Base-by-base conservation (phyloP, 2,113 vertebrate genomes). In the Oncorhynchus tshawytscha region DNA sequence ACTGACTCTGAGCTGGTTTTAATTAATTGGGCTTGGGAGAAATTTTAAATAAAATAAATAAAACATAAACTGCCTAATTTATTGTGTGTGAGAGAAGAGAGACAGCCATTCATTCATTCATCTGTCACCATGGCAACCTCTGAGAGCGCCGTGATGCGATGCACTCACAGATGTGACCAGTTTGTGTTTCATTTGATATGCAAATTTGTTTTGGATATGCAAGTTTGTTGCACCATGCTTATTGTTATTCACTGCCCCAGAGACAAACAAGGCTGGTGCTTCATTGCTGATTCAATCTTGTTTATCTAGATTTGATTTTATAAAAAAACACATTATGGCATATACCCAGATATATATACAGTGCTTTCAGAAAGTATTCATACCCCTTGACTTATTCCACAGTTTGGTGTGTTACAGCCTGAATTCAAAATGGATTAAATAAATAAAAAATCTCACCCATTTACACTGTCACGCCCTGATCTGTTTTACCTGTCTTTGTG, bases 141-240 rank as follows among this genome's bases (percentile, higher is more conserved):
- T 59, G 72, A 76, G 83, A 80, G 76, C 34, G 78, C 78, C 65
- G 65, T 65, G 76, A 81, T 81, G 84, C 81, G 71, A 80, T 70
- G 39, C 80, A n/a, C 77, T 76, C 83, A 76, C 87, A 87, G 85
- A 85, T 87, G 85, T 82, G 80, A 81, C 85, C 85, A 62, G 74
- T 70, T 81, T 81, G 77, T 74, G 25, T 73, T 85, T 87, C 78
- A 75, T 73, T 80, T 75, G 74, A 78, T 84, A 85, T 82, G 83
- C 72, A 79, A 85, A 84, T 88, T 29, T 80, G 16, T 54, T 16
- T 73, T 80, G 77, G 74, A 78, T 84, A 86, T 83, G 84, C 73
- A 80, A 82, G 82, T 88, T 31, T 80, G 51, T 54, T 54, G 51
- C 12, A 62, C 73, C 72, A 45, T 29, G 71, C 81, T 84, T 74